Evolutionary conservation across 2,113 vertebrate genomes (phyloP).

Genomic region (Entosphenus tridentatus): DNA sequence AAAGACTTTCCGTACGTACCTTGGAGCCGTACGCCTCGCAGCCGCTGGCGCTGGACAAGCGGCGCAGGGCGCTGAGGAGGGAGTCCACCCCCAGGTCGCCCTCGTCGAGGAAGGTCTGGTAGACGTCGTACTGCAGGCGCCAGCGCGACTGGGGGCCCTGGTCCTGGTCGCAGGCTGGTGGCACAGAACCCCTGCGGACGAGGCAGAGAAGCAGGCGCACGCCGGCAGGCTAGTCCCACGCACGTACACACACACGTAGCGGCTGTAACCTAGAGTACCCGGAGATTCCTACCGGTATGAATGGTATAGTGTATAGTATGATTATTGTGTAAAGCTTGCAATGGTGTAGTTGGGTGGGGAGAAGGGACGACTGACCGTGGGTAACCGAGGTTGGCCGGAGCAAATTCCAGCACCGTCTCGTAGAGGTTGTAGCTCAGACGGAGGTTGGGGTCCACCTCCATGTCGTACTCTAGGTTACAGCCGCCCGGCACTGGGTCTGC

Average conservation of each 20-base stretch:
- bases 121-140: constrained; percentile 57
- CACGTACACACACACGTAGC: no score
- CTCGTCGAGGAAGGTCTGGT: constrained; percentile 67
- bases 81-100: constrained; percentile 32
- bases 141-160: constrained; percentile 20
- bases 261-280: neutral
- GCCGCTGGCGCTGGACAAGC: no score
- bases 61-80: constrained; percentile 29
- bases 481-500: constrained; percentile 74
- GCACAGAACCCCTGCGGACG: constrained; percentile 24
- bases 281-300: neutral
- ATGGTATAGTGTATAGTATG: neutral
- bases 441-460: constrained; percentile 60
- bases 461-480: constrained; percentile 51
- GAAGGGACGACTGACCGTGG: constrained; percentile 27
- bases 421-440: constrained; percentile 53
- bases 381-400: constrained; percentile 56
- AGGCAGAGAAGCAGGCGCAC: no score
- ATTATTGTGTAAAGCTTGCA: no score
- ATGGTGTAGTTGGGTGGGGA: no score
- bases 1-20: no score
- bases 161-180: constrained; percentile 28
- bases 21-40: no score
- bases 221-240: no score
- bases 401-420: constrained; percentile 47